Evolutionary conservation across 1,140 invertebrate genomes (phyloP).

Genomic region (Arion vulgaris): DNA sequence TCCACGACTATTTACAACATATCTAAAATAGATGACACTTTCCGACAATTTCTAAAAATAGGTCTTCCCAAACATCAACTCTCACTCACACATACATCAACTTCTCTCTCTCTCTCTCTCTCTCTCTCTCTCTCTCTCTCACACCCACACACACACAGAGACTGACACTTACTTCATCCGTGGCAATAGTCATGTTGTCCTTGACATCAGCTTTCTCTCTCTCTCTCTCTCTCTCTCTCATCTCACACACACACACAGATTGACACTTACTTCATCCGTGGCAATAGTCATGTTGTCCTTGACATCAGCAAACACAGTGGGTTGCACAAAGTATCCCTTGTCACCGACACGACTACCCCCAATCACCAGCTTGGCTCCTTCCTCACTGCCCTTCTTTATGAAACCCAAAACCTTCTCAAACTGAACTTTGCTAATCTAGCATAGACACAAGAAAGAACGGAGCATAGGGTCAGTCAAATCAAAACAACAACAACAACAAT

Average conservation of each 20-base stretch:
- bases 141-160: not conserved
- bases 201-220: constrained; percentile 79
- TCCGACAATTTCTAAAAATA: no score
- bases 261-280: constrained; percentile 81
- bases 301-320: constrained; percentile 96
- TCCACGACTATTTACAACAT: no score
- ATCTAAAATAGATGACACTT: no score
- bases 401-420: constrained; percentile 84
- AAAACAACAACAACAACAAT: no score
- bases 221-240: no score
- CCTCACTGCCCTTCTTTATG: constrained; percentile 83
- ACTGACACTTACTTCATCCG: constrained; percentile 80
- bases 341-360: constrained; percentile 83
- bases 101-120: no score
- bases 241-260: not conserved
- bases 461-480: no score
- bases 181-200: constrained; percentile 94
- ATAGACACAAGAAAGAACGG: no score
- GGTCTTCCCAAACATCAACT: no score
- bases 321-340: constrained; percentile 93
- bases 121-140: no score
- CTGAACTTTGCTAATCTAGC: constrained; percentile 85
- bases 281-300: constrained; percentile 94
- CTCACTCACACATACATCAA: no score
- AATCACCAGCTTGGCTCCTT: constrained; percentile 89